phyloP scores from a whole-genome alignment of 2,797 vertebrate genomes.

The Pseudochromis fuscus region DNA sequence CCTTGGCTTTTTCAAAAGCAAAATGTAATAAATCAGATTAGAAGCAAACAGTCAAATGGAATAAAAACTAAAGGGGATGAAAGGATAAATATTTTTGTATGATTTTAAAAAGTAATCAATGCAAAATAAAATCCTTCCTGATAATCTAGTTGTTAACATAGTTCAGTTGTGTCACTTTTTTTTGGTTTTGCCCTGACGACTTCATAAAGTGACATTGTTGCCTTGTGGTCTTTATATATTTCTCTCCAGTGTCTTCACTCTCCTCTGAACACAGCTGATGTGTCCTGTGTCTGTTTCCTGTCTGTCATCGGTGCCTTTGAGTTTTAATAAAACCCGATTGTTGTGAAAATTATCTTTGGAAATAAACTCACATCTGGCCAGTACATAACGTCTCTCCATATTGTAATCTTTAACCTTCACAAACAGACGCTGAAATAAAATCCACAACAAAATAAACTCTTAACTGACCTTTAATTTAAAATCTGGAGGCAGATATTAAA shows the following conservation, averaged over 20 bases:
- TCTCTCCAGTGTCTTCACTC: conserved; percentile 5
- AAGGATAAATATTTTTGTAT: not conserved
- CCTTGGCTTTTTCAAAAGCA: not conserved
- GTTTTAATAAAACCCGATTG: conserved; percentile 36
- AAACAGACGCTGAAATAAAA: conserved; percentile 17
- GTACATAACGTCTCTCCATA: conserved; percentile 22
- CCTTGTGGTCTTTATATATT: conserved; percentile 15
- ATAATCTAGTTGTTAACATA: not conserved
- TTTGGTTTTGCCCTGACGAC: no score
- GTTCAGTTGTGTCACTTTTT: no score
- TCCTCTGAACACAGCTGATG: conserved; percentile 22
- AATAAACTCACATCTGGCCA: conserved; percentile 22
- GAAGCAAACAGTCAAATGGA: not conserved
- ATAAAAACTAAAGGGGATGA: not conserved
- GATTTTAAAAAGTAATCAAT: not conserved
- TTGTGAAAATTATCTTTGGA: conserved; percentile 15
- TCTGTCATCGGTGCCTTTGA: conserved; percentile 6
- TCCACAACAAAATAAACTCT: conserved; percentile 10
- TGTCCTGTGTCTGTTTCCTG: not conserved
- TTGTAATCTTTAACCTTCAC: conserved; percentile 8
- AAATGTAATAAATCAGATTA: not conserved
- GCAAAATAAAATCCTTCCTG: not conserved
- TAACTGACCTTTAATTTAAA: not conserved
- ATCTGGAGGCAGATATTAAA: conserved; percentile 2
- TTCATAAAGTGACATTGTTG: conserved; percentile 13